Base-by-base conservation (phyloP, 2,113 vertebrate species). In the Penelope pileata region DNA sequence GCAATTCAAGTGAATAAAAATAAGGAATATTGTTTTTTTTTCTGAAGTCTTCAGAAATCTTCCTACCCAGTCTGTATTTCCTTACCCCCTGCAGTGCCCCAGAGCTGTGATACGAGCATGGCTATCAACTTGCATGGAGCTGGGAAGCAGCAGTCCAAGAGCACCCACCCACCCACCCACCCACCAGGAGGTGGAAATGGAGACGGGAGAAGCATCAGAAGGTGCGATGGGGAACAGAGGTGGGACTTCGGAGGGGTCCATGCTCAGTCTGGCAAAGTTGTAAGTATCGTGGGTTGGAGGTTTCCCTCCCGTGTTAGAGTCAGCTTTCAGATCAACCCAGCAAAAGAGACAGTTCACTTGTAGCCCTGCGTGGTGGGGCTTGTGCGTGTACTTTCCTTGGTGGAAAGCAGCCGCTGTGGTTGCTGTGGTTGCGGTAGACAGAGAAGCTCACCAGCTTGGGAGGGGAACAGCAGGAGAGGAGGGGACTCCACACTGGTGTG, bases 81-180 rank as follows among this genome's bases (percentile, higher is more conserved):
- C 22, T 68, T 29, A 16, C 60, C 16, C 10, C 22, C 24, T 3
- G 2, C 10, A 40, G 10, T 63, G 60, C 60, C 23, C 18, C 13
- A 48, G 80, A 75, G 36, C 48, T 68, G 54, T 22, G 53, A 32
- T 34, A 40, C 16, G 19, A 80, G n/a, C 26, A 9, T 1, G 2
- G 48, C 47, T 50, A 16, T 18, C 1, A 1, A 4, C 36, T 53
- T 7, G 1, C 3, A 10, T 15, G 58, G 15, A 12, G 22, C 0
- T 3, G 17, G 36, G 30, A 84, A 86, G 30, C 1, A 0, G 12
- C 30, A 80, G 18, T 34, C 9, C 45, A n/a, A 84, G 47, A 81
- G 5, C 29, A 59, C n/a, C n/a, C n/a, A n/a, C n/a, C n/a, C n/a
- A n/a, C n/a, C n/a, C n/a, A n/a, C n/a, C n/a, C n/a, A n/a, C n/a